phyloP scores from a whole-genome alignment of 1,140 invertebrate species.

The Sycophaga agraensis region DNA sequence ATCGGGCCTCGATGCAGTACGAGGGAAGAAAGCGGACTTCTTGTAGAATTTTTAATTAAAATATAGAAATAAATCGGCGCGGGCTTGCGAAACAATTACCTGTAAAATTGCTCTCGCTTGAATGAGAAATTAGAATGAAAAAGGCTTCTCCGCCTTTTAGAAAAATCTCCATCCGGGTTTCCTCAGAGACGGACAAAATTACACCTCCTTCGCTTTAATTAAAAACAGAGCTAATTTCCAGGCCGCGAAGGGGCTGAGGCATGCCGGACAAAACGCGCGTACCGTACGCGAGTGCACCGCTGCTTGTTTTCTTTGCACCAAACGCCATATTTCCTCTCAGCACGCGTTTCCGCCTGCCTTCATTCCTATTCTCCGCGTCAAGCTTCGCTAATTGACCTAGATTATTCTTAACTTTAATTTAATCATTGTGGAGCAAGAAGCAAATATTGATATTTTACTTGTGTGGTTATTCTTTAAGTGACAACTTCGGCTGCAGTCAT shows the following conservation, averaged over 20 bases:
- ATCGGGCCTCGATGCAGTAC: no score
- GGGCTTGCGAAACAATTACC: not conserved
- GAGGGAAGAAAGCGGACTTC: no score
- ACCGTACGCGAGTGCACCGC: not conserved
- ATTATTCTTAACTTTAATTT: constrained; percentile 15
- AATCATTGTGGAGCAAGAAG: not conserved
- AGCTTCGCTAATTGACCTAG: not conserved
- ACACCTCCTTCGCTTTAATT: constrained; percentile 14
- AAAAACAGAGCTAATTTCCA: constrained; percentile 20
- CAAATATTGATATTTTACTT: not conserved
- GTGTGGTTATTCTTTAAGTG: no score
- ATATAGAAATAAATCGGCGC: not conserved
- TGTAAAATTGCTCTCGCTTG: not conserved
- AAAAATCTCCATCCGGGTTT: constrained; percentile 4
- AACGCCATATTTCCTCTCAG: constrained; percentile 3
- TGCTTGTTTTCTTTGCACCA: not conserved
- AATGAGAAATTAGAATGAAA: constrained; percentile 1
- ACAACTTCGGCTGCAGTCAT: no score
- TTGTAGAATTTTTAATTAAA: not conserved
- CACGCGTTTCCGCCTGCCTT: no score
- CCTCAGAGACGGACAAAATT: constrained; percentile 6
- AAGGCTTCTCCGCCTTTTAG: not conserved
- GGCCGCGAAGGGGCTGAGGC: not conserved
- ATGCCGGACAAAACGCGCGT: not conserved
- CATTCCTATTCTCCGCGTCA: not conserved